These are phyloP conservation scores for Aphelocoma coerulescens DNA, from an alignment of 2,113 vertebrate genomes.

Conservation along the genomic window DNA sequence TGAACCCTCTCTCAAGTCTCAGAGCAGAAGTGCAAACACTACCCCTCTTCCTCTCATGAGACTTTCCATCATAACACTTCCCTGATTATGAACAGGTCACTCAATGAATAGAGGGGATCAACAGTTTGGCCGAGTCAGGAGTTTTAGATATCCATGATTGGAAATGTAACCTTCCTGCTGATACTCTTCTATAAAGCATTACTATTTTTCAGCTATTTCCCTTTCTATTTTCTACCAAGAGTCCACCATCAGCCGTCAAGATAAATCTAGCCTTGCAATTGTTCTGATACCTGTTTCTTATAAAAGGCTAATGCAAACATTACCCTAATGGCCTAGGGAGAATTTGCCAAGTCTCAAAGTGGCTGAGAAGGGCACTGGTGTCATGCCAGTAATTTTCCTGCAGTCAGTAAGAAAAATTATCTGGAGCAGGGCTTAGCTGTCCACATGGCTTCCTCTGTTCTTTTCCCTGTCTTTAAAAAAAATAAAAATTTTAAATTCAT, in stretches of 20 bases:
- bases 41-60: background rate
- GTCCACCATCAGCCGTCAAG: background rate
- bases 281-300: background rate
- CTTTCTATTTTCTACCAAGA: background rate
- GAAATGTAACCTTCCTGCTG: background rate
- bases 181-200: background rate
- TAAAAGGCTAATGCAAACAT: constrained; percentile 1
- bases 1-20: background rate
- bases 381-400: background rate
- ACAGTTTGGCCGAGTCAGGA: background rate
- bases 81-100: background rate
- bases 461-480: background rate
- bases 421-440: background rate
- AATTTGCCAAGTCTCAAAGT: constrained; percentile 1
- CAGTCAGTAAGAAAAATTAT: background rate
- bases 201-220: background rate
- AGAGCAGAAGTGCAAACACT: background rate
- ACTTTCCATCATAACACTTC: background rate
- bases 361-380: background rate
- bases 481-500: background rate
- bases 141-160: background rate
- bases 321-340: background rate
- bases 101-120: background rate
- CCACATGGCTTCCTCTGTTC: background rate
- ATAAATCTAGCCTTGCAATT: background rate